These are phyloP conservation scores for Gambusia yucatana DNA, from an alignment of 2,797 vertebrate genomes.

Conservation along the genomic window DNA sequence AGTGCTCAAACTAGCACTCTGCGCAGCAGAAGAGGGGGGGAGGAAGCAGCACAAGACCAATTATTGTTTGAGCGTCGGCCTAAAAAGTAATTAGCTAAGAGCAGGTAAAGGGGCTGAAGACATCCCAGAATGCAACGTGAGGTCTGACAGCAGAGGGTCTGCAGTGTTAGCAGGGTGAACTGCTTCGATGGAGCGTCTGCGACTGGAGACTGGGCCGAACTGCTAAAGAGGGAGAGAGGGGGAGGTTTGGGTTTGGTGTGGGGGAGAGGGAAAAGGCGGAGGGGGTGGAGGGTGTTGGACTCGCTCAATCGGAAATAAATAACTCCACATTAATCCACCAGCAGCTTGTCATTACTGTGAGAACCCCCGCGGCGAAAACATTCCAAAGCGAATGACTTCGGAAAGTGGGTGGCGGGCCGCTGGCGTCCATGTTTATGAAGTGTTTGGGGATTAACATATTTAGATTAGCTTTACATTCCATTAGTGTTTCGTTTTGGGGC, in stretches of 20 bases:
- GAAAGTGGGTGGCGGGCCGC: conserved; percentile 67
- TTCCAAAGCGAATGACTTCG: conserved; percentile 72
- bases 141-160: conserved; percentile 81
- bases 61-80: conserved; percentile 62
- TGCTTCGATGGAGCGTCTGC: conserved; percentile 62
- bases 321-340: conserved; percentile 81
- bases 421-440: conserved; percentile 73
- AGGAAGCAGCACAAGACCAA: conserved; percentile 81
- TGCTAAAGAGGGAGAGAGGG: conserved; percentile 19
- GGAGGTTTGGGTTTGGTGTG: conserved; percentile 15
- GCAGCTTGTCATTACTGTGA: conserved; percentile 75
- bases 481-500: conserved; percentile 74
- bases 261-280: conserved; percentile 23
- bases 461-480: conserved; percentile 83
- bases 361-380: conserved; percentile 80
- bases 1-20: conserved; percentile 75
- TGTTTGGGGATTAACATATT: conserved; percentile 82
- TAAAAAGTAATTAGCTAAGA: conserved; percentile 81
- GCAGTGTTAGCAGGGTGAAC: conserved; percentile 78
- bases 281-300: conserved; percentile 18
- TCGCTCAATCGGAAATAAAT: conserved; percentile 79
- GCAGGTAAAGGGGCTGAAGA: conserved; percentile 72
- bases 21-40: conserved; percentile 59
- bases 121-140: conserved; percentile 83
- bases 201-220: conserved; percentile 48